Evolutionary conservation across 2,113 vertebrate species (phyloP), one percentile per base, ranked within the genome.

Genomic region (Rutilus rutilus): DNA sequence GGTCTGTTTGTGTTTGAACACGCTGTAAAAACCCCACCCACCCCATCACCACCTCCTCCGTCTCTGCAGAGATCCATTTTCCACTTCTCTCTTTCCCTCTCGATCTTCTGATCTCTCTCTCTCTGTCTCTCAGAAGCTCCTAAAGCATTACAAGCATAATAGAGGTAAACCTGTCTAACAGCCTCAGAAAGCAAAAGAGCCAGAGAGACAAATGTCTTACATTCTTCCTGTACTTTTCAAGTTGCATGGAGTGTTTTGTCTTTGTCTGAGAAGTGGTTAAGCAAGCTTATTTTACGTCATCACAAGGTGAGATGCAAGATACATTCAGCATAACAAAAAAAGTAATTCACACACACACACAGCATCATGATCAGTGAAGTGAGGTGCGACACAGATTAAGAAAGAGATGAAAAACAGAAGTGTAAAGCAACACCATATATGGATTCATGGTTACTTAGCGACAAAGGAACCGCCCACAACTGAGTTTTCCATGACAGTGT

Each of bases 401-500:
- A 83, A 39, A 78, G 71, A 86, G 60, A 78, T 80, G 73, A 39
- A 36, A 69, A 79, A 79, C 33, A 76, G 19, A 83, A 86, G 65
- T 84, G 80, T 90, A 86, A 91, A 89, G 85, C 79, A 83, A 33
- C 42, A 62, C 93, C 94, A 94, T 94, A 93, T 94, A 94, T 89
- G 93, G 94, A 74, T 94, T 92, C 78, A n/a, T 78, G 74, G 93
- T 94, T 82, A 89, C 94, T 84, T 90, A 90, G 95, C 92, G 94
- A 95, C 95, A 33, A 60, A 89, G 85, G 47, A 90, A 90, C 89
- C 90, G 83, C 92, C 93, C 93, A 93, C 94, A 92, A 89, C 92
- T 91, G 82, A 93, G 93, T 94, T 96, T 96, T 96, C 95, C 96
- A 96, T 96, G 93, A 96, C 95, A 95, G 93, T 86, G 85, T 78